Percentiles rank a stretch among this genome's conserved stretches.
Evolutionary conservation across 1,140 invertebrate species (phyloP).

Genomic region (Ridgeia piscesae): DNA sequence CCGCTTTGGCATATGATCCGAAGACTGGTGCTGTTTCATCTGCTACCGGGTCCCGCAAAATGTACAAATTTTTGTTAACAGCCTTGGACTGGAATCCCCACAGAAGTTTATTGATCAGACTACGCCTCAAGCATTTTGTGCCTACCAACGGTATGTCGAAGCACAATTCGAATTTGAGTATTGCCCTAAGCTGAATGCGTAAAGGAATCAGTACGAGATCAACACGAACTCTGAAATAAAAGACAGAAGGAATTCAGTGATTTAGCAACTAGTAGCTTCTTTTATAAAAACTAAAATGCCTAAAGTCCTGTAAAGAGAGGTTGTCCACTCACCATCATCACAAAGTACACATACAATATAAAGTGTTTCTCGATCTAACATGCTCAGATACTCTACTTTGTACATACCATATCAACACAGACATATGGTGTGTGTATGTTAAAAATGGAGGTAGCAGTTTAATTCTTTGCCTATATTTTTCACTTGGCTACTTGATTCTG

Average conservation of each 20-base stretch:
- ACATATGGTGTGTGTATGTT: too few relatives aligned
- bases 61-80: not conserved
- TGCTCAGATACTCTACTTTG: too few relatives aligned
- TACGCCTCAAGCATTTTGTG: not conserved
- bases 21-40: not conserved
- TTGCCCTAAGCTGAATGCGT: not conserved
- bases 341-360: too few relatives aligned
- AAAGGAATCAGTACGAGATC: not conserved
- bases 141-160: not conserved
- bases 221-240: not conserved
- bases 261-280: too few relatives aligned
- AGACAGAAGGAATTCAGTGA: not conserved
- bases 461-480: too few relatives aligned
- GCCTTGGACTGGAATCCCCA: constrained; percentile 1
- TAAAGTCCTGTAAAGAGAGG: too few relatives aligned
- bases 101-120: not conserved
- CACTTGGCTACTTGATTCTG: too few relatives aligned
- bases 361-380: too few relatives aligned
- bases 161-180: not conserved
- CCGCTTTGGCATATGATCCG: not conserved
- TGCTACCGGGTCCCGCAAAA: not conserved
- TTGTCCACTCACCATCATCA: too few relatives aligned
- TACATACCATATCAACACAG: too few relatives aligned
- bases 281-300: too few relatives aligned
- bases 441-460: too few relatives aligned